These are phyloP conservation scores for Alethe diademata DNA, from an alignment of 2,113 vertebrate genomes.

Conservation along the genomic window DNA sequence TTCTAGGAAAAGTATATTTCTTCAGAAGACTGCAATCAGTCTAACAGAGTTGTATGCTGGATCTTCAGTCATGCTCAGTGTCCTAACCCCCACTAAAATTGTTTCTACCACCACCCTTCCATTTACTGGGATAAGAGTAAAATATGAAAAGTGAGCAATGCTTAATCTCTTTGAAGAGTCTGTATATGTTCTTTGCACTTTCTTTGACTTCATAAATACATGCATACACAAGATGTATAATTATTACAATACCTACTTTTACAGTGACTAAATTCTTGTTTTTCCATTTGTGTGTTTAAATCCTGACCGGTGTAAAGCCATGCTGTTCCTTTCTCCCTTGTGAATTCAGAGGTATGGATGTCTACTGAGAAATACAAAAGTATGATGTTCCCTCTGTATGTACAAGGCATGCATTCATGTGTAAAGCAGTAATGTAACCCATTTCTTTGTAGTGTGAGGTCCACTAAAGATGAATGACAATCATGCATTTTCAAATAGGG, in stretches of 20 bases:
- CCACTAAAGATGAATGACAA: not conserved
- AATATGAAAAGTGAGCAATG: not conserved
- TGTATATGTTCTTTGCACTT: not conserved
- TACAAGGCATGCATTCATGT: not conserved
- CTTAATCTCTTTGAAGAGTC: not conserved
- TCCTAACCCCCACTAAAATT: not conserved
- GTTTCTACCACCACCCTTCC: not conserved
- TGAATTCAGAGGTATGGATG: not conserved
- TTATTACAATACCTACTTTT: not conserved
- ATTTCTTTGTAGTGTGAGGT: not conserved
- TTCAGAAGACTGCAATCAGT: constrained; percentile 16
- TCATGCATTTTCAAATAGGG: not conserved
- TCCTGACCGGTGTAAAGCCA: not conserved
- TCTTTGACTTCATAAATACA: not conserved
- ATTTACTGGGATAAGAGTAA: not conserved
- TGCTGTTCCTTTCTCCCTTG: not conserved
- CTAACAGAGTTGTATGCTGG: not conserved
- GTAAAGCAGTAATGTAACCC: not conserved
- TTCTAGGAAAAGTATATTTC: constrained; percentile 34
- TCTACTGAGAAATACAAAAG: not conserved
- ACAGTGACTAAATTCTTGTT: not conserved
- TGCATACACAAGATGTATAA: not conserved
- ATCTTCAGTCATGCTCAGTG: not conserved
- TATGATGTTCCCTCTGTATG: not conserved
- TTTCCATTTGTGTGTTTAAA: not conserved